phyloP scores from a whole-genome alignment of 2,888 invertebrate genomes.

The Caenorhabditis macrosperma region DNA sequence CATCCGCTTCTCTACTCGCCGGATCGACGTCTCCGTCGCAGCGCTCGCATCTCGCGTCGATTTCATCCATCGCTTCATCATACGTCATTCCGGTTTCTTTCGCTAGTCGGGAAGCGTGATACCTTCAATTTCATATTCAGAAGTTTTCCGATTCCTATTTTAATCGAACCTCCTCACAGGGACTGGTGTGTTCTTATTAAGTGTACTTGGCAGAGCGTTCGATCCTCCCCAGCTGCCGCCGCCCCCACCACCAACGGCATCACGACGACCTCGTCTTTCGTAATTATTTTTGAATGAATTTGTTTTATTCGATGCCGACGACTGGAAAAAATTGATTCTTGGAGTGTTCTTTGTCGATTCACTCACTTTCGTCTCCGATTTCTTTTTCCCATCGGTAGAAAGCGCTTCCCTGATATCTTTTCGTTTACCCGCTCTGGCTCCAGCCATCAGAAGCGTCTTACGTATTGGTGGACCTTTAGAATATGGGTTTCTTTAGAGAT shows the following conservation, averaged over 20 bases:
- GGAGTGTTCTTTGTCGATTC: background rate
- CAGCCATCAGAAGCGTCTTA: slow-evolving; percentile 32
- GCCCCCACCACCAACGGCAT: no score
- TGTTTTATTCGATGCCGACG: background rate
- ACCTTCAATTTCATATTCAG: slow-evolving; percentile 1
- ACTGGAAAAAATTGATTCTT: background rate
- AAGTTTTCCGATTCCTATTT: background rate
- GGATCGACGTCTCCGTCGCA: slow-evolving; percentile 11
- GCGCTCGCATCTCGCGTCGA: slow-evolving; percentile 42
- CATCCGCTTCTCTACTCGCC: slow-evolving; percentile 5
- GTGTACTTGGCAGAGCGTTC: slow-evolving; percentile 13
- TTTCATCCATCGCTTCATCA: slow-evolving; percentile 42
- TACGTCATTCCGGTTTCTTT: slow-evolving; percentile 40
- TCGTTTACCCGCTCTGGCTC: slow-evolving; percentile 31
- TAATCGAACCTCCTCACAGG: slow-evolving; percentile 26
- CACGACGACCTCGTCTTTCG: background rate
- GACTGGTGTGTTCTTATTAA: slow-evolving; percentile 39
- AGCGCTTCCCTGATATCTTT: background rate
- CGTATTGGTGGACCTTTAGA: slow-evolving; percentile 29
- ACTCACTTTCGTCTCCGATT: background rate
- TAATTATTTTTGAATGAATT: background rate
- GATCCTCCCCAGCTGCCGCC: slow-evolving; percentile 1
- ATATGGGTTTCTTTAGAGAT: no score
- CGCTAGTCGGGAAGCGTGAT: slow-evolving; percentile 38
- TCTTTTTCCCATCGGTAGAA: background rate